phyloP scores from a whole-genome alignment of 2,797 vertebrate genomes.

The Echeneis naucrates region DNA sequence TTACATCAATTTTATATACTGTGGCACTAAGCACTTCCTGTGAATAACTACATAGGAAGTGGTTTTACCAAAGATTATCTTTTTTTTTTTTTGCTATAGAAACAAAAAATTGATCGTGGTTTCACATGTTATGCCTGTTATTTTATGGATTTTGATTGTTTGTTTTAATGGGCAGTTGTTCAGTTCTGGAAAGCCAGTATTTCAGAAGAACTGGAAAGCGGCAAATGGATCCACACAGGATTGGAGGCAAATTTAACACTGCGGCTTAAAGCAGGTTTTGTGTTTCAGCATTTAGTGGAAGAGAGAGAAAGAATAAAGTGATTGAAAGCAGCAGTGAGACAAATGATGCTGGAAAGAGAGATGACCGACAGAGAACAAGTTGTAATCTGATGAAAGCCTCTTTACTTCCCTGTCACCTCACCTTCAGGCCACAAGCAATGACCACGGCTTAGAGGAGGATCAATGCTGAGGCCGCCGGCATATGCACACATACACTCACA shows the following conservation, averaged over 20 bases:
- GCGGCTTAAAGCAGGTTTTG: slow-evolving; percentile 35
- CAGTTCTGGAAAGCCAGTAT: not conserved
- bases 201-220: slow-evolving; percentile 22
- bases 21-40: too few species aligned
- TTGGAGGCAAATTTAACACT: slow-evolving; percentile 52
- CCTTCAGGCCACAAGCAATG: slow-evolving; percentile 72
- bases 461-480: slow-evolving; percentile 68
- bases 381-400: slow-evolving; percentile 83
- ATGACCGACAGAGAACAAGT: slow-evolving; percentile 72
- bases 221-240: slow-evolving; percentile 54
- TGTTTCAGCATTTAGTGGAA: slow-evolving; percentile 30
- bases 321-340: slow-evolving; percentile 63
- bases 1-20: too few species aligned
- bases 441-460: slow-evolving; percentile 73
- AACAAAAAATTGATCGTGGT: not conserved
- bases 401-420: slow-evolving; percentile 76
- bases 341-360: slow-evolving; percentile 52
- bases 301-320: slow-evolving; percentile 33
- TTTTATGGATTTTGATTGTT: slow-evolving; percentile 4
- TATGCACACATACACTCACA: slow-evolving; percentile 18
- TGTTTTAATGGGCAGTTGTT: not conserved
- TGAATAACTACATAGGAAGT: slow-evolving; percentile 1
- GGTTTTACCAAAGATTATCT: not conserved
- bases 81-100: not conserved
- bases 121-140: not conserved